phyloP scores from a whole-genome alignment of 2,888 invertebrate species.

The Oasisia sp. region DNA sequence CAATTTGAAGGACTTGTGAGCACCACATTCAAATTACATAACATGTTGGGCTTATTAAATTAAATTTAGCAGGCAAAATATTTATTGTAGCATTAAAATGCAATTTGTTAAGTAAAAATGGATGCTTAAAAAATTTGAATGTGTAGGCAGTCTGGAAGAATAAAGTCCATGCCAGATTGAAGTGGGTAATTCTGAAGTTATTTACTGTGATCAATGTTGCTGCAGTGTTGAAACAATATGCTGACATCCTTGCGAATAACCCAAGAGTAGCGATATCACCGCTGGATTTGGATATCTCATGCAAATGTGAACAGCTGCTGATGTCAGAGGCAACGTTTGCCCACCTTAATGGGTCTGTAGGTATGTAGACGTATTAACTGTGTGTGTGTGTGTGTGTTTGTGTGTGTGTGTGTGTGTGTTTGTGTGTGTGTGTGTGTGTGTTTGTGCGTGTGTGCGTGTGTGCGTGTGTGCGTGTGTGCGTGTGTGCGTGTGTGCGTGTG shows the following conservation, averaged over 20 bases:
- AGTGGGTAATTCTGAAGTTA: background rate
- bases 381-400: background rate
- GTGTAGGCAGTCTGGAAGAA: background rate
- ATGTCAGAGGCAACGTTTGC: conserved; percentile 56
- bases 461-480: too few relatives aligned
- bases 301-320: conserved; percentile 60
- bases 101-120: too few relatives aligned
- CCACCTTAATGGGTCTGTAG: conserved; percentile 58
- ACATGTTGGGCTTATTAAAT: too few relatives aligned
- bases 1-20: too few relatives aligned
- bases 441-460: too few relatives aligned
- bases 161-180: background rate
- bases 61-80: too few relatives aligned
- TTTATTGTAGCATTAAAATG: too few relatives aligned
- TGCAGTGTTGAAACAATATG: conserved; percentile 59
- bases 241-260: conserved; percentile 56
- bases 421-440: too few relatives aligned
- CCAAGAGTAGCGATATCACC: conserved; percentile 60
- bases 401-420: too few relatives aligned
- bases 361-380: conserved; percentile 41
- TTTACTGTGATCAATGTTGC: background rate
- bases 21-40: too few relatives aligned
- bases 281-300: conserved; percentile 61
- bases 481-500: too few relatives aligned
- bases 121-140: background rate